Evolutionary conservation across 2,797 vertebrate genomes (phyloP).

Genomic region (Ambastaia sidthimunki): DNA sequence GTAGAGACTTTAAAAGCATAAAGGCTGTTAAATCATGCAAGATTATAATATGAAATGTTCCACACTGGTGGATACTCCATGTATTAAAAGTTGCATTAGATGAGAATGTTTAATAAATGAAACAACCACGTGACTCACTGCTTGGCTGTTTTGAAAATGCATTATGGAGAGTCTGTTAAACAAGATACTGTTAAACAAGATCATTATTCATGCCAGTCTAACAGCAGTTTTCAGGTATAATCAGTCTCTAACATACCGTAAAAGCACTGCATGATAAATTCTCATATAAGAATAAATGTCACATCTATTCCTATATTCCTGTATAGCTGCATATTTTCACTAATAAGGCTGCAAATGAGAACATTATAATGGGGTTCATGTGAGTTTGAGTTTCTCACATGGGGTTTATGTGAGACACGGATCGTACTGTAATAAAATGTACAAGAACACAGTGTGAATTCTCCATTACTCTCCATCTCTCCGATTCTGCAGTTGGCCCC

Average conservation of each 20-base stretch:
- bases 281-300: neutral
- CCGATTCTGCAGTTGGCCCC: constrained; percentile 81
- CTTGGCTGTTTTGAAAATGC: neutral
- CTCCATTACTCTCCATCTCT: constrained; percentile 8
- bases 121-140: neutral
- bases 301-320: too few species aligned
- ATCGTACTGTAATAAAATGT: neutral
- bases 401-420: neutral
- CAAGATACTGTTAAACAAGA: too few species aligned
- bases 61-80: neutral
- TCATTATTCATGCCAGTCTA: constrained; percentile 1
- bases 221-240: neutral
- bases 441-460: neutral
- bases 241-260: neutral
- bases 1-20: neutral
- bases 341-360: too few species aligned
- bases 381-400: neutral
- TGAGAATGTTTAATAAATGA: neutral
- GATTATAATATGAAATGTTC: neutral
- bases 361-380: too few species aligned
- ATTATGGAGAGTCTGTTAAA: neutral
- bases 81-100: neutral
- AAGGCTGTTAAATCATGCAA: too few species aligned
- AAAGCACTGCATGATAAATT: neutral
- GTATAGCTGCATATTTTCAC: too few species aligned